Evolutionary conservation across 2,888 invertebrate species (phyloP).

Genomic region (Torymus texanus): DNA sequence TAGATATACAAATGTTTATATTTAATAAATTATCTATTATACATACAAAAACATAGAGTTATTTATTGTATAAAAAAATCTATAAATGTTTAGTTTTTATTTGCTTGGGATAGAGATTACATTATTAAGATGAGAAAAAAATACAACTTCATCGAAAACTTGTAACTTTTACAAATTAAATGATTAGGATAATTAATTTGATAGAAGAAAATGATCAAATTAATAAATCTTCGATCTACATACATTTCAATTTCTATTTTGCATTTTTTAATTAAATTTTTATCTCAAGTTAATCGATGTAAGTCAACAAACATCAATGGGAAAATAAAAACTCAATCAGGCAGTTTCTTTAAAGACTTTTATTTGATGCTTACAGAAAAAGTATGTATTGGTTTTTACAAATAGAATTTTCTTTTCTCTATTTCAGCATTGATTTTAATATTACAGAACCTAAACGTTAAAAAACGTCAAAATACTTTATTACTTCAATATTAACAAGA

Average conservation of each 20-base stretch:
- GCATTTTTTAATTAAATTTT: too few species aligned
- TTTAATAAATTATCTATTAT: slow-evolving; percentile 45
- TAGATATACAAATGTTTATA: slow-evolving; percentile 20
- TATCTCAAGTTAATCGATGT: background rate
- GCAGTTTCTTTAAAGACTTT: slow-evolving; percentile 23
- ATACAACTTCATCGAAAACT: too few species aligned
- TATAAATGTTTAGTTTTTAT: too few species aligned
- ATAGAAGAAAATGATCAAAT: too few species aligned
- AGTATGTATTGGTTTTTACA: slow-evolving; percentile 38
- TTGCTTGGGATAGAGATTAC: background rate
- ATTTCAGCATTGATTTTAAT: slow-evolving; percentile 17
- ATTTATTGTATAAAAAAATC: too few species aligned
- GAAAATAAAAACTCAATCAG: background rate
- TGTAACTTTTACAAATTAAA: too few species aligned
- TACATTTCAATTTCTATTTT: too few species aligned
- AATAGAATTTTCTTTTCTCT: slow-evolving; percentile 9
- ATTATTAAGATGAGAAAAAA: too few species aligned
- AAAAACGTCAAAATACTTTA: slow-evolving; percentile 37
- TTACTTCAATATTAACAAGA: slow-evolving; percentile 50
- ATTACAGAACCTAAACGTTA: slow-evolving; percentile 43
- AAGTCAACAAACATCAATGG: background rate
- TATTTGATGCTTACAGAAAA: slow-evolving; percentile 46
- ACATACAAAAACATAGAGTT: background rate
- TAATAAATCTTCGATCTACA: too few species aligned
- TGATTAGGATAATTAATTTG: too few species aligned